phyloP scores from a whole-genome alignment of 2,888 invertebrate genomes.

The Diploptera punctata region DNA sequence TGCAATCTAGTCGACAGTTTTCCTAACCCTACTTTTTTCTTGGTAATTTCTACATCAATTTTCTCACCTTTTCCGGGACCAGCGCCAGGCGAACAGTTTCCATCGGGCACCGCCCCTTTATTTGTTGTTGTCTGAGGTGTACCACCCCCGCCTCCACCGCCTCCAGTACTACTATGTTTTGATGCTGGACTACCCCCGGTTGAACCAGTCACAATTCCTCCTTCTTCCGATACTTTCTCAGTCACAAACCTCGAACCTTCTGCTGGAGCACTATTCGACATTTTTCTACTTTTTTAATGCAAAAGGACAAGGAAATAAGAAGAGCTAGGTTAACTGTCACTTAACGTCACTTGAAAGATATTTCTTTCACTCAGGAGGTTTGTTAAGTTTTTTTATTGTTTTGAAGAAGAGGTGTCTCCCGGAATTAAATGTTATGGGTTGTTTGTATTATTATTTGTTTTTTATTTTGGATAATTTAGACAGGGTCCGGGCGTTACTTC shows the following conservation, averaged over 20 bases:
- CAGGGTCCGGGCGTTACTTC: not conserved
- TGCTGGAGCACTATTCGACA: conserved; percentile 5
- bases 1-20: too few relatives aligned
- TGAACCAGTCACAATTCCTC: conserved; percentile 11
- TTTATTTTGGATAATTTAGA: not conserved
- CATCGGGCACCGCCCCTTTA: conserved; percentile 37
- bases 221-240: conserved; percentile 43
- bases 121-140: not conserved
- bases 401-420: not conserved
- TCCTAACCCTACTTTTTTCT: too few relatives aligned
- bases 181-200: conserved; percentile 33
- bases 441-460: not conserved
- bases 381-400: not conserved
- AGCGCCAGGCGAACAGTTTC: conserved; percentile 29
- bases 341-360: not conserved
- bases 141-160: not conserved
- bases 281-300: not conserved
- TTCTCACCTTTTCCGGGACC: conserved; percentile 46
- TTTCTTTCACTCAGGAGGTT: not conserved
- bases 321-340: not conserved
- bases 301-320: not conserved
- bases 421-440: not conserved
- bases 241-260: conserved; percentile 44
- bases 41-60: too few relatives aligned
- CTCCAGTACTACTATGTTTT: conserved; percentile 29